Percentiles rank a stretch among this genome's conserved stretches.
Conservation (phyloP, 1,140 invertebrate species). For the Calliphora vicina region DNA sequence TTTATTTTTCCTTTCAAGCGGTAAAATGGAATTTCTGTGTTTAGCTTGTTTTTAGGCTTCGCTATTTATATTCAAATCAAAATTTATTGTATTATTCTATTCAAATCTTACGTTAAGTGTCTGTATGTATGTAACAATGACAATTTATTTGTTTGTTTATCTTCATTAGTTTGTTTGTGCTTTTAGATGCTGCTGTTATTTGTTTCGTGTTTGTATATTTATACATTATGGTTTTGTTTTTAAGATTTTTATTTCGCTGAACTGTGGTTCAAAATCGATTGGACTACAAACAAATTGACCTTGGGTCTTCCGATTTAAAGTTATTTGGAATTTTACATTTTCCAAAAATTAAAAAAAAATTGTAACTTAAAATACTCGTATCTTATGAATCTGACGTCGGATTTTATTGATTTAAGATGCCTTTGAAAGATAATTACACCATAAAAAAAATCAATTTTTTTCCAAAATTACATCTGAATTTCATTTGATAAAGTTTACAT, state of each 20-base stretch:
- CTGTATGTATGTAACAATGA: neutral
- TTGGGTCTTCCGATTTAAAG: too few species aligned
- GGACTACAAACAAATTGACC: too few species aligned
- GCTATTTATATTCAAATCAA: constrained; percentile 21
- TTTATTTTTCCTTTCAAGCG: too few species aligned
- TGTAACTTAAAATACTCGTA: too few species aligned
- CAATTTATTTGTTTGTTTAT: constrained; percentile 21
- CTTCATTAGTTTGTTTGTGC: constrained; percentile 13
- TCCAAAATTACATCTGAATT: too few species aligned
- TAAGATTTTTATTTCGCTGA: neutral
- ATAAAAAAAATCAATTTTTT: too few species aligned
- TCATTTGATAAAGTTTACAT: too few species aligned
- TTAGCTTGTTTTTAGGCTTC: neutral
- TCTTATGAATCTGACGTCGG: too few species aligned
- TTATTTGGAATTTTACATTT: too few species aligned
- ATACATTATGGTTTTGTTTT: neutral
- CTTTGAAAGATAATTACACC: too few species aligned
- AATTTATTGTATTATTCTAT: constrained; percentile 28
- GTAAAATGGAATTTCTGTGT: neutral
- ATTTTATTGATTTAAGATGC: too few species aligned
- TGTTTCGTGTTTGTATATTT: neutral
- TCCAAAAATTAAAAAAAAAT: too few species aligned
- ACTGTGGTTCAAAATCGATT: neutral
- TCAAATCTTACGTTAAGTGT: neutral
- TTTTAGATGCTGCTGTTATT: neutral